Evolutionary conservation across 2,113 vertebrate species (phyloP).

Genomic region (Alosa alosa): DNA sequence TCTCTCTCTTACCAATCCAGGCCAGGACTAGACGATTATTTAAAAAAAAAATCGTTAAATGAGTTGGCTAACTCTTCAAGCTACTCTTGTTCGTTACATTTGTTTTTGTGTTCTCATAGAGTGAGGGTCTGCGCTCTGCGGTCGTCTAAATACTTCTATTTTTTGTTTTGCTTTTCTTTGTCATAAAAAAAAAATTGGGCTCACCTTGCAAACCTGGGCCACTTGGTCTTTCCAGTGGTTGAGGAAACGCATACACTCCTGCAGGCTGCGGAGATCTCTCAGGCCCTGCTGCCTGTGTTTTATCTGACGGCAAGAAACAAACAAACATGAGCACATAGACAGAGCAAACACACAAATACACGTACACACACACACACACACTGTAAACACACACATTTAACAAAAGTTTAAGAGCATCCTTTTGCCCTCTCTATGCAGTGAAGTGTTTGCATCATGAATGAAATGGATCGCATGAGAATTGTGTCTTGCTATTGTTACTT

Average conservation of each 20-base stretch:
- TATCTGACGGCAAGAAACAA: slow-evolving; percentile 37
- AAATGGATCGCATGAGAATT: too few relatives aligned
- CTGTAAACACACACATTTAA: not conserved
- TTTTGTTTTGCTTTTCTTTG: too few relatives aligned
- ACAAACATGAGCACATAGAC: not conserved
- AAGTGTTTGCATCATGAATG: too few relatives aligned
- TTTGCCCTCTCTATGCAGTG: too few relatives aligned
- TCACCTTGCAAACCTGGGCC: slow-evolving; percentile 71
- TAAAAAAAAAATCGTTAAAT: too few relatives aligned
- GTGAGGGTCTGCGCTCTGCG: too few relatives aligned
- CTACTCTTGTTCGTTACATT: too few relatives aligned
- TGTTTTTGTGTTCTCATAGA: too few relatives aligned
- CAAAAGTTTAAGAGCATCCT: not conserved
- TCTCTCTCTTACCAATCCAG: not conserved
- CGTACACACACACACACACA: not conserved
- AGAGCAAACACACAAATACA: not conserved
- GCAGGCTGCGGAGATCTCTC: slow-evolving; percentile 67
- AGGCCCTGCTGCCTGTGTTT: slow-evolving; percentile 56
- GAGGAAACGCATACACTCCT: slow-evolving; percentile 73
- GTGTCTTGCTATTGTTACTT: not conserved
- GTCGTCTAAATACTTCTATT: too few relatives aligned
- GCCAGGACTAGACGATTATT: not conserved
- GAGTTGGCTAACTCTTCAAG: too few relatives aligned
- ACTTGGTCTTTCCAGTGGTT: slow-evolving; percentile 72
- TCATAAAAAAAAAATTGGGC: not conserved